These are phyloP conservation scores for Drosophila aff. DNA, from an alignment of 1,140 invertebrate species.

Conservation along the genomic window DNA sequence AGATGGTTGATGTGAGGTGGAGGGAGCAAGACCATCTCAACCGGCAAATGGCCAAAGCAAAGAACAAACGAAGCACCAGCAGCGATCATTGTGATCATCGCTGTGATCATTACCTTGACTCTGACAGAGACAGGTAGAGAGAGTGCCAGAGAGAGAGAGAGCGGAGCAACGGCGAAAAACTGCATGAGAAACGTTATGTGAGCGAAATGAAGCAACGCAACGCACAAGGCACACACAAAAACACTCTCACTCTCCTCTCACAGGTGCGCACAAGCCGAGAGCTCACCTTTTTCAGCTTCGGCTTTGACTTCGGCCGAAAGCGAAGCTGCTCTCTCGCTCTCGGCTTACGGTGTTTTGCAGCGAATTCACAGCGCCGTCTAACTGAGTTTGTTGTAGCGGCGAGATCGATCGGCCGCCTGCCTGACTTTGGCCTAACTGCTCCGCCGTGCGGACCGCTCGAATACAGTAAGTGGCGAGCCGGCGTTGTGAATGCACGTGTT, in stretches of 20 bases:
- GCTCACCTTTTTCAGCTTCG: constrained; percentile 15
- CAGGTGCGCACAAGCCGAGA: constrained; percentile 36
- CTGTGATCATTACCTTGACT: constrained; percentile 80
- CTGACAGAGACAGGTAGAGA: constrained; percentile 54
- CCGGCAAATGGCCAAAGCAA: constrained; percentile 77
- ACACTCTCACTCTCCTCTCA: constrained; percentile 79
- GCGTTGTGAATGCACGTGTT: constrained; percentile 85
- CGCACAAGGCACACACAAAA: constrained; percentile 52
- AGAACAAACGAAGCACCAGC: constrained; percentile 29
- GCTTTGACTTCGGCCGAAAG: constrained; percentile 46
- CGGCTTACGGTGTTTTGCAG: constrained; percentile 81
- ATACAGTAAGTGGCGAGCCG: constrained; percentile 85
- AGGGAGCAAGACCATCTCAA: constrained; percentile 63
- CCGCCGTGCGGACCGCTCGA: constrained; percentile 73
- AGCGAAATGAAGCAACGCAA: constrained; percentile 73
- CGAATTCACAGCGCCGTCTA: constrained; percentile 54
- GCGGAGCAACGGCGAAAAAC: constrained; percentile 56
- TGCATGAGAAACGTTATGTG: constrained; percentile 84
- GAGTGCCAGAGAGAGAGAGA: constrained; percentile 22
- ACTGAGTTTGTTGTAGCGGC: constrained; percentile 76
- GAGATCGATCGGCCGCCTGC: constrained; percentile 34
- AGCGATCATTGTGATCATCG: constrained; percentile 52
- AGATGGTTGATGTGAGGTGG: neutral
- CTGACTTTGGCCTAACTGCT: constrained; percentile 84
- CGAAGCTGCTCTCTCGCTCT: constrained; percentile 51